Evolutionary conservation across 2,888 invertebrate genomes (phyloP).

Genomic region (Zeuzera pyrina): DNA sequence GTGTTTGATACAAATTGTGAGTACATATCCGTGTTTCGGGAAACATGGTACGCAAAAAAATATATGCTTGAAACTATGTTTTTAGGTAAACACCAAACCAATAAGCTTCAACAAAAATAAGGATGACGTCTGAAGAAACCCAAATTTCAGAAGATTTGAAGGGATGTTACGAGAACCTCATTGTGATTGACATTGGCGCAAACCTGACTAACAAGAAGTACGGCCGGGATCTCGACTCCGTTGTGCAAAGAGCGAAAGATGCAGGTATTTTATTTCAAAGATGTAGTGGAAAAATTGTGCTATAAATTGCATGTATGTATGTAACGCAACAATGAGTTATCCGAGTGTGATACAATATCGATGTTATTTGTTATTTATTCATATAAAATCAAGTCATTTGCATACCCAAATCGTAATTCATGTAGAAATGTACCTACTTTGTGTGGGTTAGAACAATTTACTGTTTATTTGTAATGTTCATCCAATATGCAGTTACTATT

Average conservation of each 20-base stretch:
- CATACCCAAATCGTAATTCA: no score
- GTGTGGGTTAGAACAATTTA: no score
- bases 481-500: no score
- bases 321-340: no score
- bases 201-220: constrained; percentile 96
- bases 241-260: constrained; percentile 93
- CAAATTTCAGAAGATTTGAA: constrained; percentile 74
- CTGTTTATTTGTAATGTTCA: no score
- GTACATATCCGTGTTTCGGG: constrained; percentile 19
- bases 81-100: constrained; percentile 62
- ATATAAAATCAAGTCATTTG: no score
- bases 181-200: constrained; percentile 92
- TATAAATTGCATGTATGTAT: not conserved
- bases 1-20: constrained; percentile 71
- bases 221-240: constrained; percentile 91
- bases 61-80: constrained; percentile 15
- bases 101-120: constrained; percentile 63
- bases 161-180: constrained; percentile 91
- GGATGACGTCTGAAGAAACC: constrained; percentile 69
- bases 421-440: no score
- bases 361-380: no score
- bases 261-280: constrained; percentile 74
- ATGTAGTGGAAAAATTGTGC: not conserved
- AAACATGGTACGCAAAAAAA: constrained; percentile 9
- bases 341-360: no score